Conservation (phyloP, 2,113 vertebrate genomes). For the Ceratotherium simum region DNA sequence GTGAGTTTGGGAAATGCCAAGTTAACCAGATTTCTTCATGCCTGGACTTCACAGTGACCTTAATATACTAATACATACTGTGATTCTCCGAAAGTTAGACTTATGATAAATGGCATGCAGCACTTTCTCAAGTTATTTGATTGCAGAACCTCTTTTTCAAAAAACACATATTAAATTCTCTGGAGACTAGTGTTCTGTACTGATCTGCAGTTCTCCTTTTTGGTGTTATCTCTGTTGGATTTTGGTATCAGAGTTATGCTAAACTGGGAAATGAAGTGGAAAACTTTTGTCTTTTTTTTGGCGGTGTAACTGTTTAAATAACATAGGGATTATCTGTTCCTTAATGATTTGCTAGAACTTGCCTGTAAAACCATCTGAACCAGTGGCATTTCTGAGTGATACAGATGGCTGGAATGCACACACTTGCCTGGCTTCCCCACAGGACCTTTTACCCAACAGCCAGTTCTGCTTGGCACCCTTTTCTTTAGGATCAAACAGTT, state of each 20-base stretch:
- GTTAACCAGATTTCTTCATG: background rate
- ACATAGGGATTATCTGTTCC: background rate
- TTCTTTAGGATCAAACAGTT: slow-evolving; percentile 17
- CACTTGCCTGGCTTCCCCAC: background rate
- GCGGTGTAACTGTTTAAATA: slow-evolving; percentile 1
- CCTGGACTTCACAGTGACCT: background rate
- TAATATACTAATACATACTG: background rate
- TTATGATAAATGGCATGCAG: background rate
- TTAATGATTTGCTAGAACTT: background rate
- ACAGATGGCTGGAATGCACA: background rate
- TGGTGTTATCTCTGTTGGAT: background rate
- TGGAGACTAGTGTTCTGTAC: background rate
- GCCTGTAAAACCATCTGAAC: background rate
- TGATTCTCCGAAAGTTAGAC: background rate
- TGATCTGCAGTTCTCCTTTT: background rate
- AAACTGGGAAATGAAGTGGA: background rate
- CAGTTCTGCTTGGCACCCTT: slow-evolving; percentile 23
- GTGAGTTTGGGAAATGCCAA: slow-evolving; percentile 34
- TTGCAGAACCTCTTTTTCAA: background rate
- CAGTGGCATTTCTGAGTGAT: slow-evolving; percentile 15
- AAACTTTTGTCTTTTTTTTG: background rate
- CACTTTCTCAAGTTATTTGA: background rate
- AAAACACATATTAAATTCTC: background rate
- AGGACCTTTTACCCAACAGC: background rate
- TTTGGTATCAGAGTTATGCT: slow-evolving; percentile 40